These are phyloP conservation scores for Phania funesta DNA, from an alignment of 2,888 invertebrate species.

Conservation along the genomic window DNA sequence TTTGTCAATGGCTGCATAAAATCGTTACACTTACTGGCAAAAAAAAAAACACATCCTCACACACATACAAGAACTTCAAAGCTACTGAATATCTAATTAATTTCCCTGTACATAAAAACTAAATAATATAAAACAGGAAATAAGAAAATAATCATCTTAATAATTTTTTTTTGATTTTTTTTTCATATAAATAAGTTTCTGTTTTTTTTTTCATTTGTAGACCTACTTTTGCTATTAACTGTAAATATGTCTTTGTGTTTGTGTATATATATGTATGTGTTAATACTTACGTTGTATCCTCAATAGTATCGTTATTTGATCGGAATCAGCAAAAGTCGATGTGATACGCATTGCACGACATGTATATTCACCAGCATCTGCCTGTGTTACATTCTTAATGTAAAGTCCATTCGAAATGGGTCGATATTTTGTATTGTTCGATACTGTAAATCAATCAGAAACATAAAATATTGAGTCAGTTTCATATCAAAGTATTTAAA, in stretches of 20 bases:
- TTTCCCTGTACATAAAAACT: too few species aligned
- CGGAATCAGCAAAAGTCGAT: conserved; percentile 81
- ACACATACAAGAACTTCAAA: neutral
- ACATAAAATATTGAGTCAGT: neutral
- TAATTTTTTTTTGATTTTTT: neutral
- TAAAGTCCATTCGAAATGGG: conserved; percentile 82
- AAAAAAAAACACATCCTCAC: too few species aligned
- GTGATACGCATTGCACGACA: conserved; percentile 83
- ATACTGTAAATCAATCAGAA: conserved; percentile 72
- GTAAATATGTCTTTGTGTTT: neutral
- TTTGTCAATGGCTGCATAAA: conserved; percentile 9
- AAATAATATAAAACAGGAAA: too few species aligned
- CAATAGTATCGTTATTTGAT: conserved; percentile 82
- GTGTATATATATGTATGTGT: neutral
- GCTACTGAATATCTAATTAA: neutral
- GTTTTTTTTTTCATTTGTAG: neutral
- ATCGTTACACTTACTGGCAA: neutral
- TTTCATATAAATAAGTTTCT: neutral
- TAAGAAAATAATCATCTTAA: neutral
- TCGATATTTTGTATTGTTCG: conserved; percentile 80
- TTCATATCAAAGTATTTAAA: neutral
- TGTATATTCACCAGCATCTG: conserved; percentile 82
- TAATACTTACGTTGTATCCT: conserved; percentile 83
- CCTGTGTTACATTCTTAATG: conserved; percentile 82
- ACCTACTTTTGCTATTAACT: neutral